phyloP scores from a whole-genome alignment of 2,888 invertebrate genomes.

The Mellilla xanthometata region DNA sequence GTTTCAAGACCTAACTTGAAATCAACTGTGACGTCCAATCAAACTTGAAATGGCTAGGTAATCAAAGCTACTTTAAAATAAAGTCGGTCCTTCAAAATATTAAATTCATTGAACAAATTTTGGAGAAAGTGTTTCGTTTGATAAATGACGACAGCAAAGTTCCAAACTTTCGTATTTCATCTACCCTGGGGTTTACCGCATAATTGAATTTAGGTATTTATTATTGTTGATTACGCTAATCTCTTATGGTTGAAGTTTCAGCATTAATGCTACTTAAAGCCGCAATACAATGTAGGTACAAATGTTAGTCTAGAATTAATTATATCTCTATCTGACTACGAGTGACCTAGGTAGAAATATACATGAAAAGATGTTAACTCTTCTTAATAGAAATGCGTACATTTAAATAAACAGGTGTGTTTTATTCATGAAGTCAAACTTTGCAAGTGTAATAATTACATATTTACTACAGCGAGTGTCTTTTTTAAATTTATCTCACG shows the following conservation, averaged over 20 bases:
- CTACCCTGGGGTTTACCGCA: conserved; percentile 27
- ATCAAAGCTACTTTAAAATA: conserved; percentile 7
- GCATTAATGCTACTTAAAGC: conserved; percentile 22
- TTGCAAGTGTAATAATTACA: no score
- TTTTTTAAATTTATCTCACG: no score
- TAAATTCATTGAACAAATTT: conserved; percentile 24
- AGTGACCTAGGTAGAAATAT: background rate
- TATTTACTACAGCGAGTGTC: no score
- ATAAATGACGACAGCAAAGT: conserved; percentile 32
- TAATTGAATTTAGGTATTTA: conserved; percentile 34
- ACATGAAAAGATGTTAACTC: background rate
- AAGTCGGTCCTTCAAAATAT: conserved; percentile 8
- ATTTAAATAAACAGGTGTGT: background rate
- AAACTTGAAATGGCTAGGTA: background rate
- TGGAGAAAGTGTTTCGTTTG: conserved; percentile 26
- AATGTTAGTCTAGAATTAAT: conserved; percentile 22
- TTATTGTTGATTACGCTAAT: conserved; percentile 35
- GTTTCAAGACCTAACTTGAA: background rate
- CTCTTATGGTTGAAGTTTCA: conserved; percentile 28
- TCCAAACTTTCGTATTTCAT: conserved; percentile 33
- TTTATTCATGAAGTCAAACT: no score
- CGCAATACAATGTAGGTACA: conserved; percentile 12
- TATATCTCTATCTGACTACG: background rate
- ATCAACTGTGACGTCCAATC: background rate
- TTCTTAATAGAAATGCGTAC: background rate